Percentiles rank a stretch among this genome's conserved stretches.
These are phyloP conservation scores for Pemphredon lugubris DNA, from an alignment of 2,888 invertebrate genomes.

Conservation along the genomic window DNA sequence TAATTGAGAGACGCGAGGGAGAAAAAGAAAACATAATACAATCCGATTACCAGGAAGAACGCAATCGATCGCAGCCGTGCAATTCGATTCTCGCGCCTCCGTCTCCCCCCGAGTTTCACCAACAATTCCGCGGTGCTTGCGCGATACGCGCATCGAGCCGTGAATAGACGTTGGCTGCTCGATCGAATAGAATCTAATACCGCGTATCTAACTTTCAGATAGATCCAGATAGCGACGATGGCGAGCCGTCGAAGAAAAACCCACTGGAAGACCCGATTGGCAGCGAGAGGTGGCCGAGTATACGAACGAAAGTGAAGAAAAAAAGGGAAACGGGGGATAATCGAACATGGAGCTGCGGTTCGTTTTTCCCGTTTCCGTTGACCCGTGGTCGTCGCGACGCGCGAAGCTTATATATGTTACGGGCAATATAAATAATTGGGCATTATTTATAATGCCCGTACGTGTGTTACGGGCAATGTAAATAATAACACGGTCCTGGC, in stretches of 20 bases:
- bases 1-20: too few species aligned
- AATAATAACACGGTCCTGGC: too few species aligned
- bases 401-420: background rate
- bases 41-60: too few species aligned
- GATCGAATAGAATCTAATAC: conserved; percentile 12
- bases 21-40: background rate
- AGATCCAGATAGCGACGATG: conserved; percentile 6
- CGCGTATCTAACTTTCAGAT: conserved; percentile 42
- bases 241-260: too few species aligned
- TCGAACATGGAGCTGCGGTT: conserved; percentile 47
- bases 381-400: background rate
- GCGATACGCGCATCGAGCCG: background rate
- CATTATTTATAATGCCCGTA: too few species aligned
- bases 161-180: conserved; percentile 23
- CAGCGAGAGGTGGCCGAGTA: background rate
- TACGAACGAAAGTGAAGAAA: background rate
- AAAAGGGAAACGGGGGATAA: conserved; percentile 4
- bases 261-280: conserved; percentile 38
- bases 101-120: too few species aligned
- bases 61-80: too few species aligned
- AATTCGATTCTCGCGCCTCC: too few species aligned
- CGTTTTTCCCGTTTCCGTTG: conserved; percentile 59
- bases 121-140: too few species aligned
- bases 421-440: too few species aligned
- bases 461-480: too few species aligned